phyloP scores from a whole-genome alignment of 2,797 vertebrate species.

The Pipistrellus kuhlii region DNA sequence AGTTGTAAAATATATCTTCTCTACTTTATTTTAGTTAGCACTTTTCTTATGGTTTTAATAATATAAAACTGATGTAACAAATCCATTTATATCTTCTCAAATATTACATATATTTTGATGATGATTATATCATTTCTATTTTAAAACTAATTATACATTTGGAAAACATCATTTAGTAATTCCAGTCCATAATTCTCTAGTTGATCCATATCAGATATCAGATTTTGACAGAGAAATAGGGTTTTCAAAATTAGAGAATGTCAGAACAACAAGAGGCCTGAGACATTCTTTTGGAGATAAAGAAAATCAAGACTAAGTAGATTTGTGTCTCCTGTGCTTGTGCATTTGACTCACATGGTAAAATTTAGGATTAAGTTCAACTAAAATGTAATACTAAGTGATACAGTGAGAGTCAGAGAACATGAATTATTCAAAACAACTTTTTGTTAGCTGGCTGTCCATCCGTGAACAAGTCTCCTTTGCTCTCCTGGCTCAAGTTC shows the following conservation, averaged over 20 bases:
- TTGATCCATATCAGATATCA: background rate
- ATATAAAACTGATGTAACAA: background rate
- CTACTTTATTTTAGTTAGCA: background rate
- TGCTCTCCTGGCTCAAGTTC: background rate
- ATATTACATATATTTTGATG: background rate
- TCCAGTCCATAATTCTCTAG: background rate
- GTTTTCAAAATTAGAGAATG: background rate
- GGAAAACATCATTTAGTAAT: background rate
- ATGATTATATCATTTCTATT: background rate
- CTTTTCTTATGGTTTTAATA: background rate
- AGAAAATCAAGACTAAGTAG: background rate
- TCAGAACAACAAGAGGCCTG: background rate
- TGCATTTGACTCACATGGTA: background rate
- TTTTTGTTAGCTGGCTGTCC: background rate
- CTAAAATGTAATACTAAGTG: background rate
- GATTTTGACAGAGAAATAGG: background rate
- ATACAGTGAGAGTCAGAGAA: background rate
- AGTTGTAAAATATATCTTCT: background rate
- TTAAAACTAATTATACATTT: background rate
- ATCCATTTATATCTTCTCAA: background rate
- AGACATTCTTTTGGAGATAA: background rate
- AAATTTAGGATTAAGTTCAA: constrained; percentile 16
- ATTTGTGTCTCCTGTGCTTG: background rate
- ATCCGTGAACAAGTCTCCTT: background rate
- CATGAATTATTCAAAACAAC: background rate